Base-by-base conservation (phyloP, 2,888 invertebrate genomes). In the Hyppa rectilinea region DNA sequence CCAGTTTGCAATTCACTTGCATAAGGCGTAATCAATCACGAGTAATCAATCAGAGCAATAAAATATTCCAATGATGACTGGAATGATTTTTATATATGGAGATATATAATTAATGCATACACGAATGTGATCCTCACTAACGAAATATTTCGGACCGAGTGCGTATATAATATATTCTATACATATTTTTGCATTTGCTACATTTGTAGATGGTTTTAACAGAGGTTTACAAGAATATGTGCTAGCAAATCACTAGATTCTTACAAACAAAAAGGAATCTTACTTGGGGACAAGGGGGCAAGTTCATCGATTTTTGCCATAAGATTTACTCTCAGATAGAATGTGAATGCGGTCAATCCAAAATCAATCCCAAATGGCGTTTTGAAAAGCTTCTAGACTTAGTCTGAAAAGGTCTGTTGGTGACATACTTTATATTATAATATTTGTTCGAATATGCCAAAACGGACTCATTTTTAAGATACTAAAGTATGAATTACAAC, bases 51-150 rank as follows among this genome's bases (percentile, higher is more conserved):
- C n/a, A 52, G 26, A 36, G 34, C 17, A 69, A 45, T 49, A 9
- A 34, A 55, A 77, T 80, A 75, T 52, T n/a, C 9, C 17, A 49
- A 38, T 76, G n/a, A n/a, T 53, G 14, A 23, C 29, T 47, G 20
- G 12, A 53, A 5, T 31, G 56, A 12, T 63, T 20, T 71, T 78
- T 40, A 45, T 45, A 36, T 50, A 62, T 26, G 20, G 20, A 60
- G 26, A 26, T 29, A 12, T 38, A 31, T 52, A 66, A 47, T 58
- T 26, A 45, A 55, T 55, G 12, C 26, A 38, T 20, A 49, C 1
- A 34, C n/a, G 29, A 29, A 26, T 64, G 29, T 12, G 45, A 38
- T 47, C 47, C 26, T 40, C 45, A 50, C 2, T 23, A 36, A 23
- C 6, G 2, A 68, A 38, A 34, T 43, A 12, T 40, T 12, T 38